Conservation (phyloP, 2,797 vertebrate genomes). For the Onychomys leucogaster region DNA sequence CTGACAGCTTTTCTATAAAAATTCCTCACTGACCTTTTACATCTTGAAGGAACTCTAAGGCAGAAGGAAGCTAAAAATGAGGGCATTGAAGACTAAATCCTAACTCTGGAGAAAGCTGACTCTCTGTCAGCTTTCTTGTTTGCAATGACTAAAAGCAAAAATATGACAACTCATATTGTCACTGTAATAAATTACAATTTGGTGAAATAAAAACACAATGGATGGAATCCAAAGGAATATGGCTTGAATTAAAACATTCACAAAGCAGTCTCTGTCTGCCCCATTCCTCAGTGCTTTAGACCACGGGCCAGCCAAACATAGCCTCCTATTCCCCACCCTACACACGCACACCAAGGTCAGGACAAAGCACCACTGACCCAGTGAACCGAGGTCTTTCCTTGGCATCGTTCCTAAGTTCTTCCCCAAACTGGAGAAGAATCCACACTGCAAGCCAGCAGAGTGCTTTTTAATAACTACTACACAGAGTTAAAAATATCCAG, state of each 20-base stretch:
- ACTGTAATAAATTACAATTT: constrained; percentile 53
- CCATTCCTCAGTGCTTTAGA: neutral
- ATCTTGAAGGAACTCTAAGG: neutral
- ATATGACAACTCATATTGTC: constrained; percentile 43
- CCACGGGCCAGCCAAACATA: accelerated
- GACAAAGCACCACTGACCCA: neutral
- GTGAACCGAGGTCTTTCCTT: neutral
- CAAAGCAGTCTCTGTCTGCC: neutral
- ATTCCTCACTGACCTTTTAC: neutral
- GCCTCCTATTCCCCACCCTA: no score
- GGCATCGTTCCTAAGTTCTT: neutral
- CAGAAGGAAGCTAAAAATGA: constrained; percentile 7
- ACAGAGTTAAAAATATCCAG: constrained; percentile 34
- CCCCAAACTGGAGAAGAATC: neutral
- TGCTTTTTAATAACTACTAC: constrained; percentile 59
- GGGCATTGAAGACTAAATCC: neutral
- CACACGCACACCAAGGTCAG: neutral
- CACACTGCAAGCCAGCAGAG: neutral
- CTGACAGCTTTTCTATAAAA: neutral
- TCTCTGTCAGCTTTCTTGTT: constrained; percentile 2
- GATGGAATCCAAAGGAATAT: constrained; percentile 22
- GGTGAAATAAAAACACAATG: constrained; percentile 39
- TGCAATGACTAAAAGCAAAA: constrained; percentile 57
- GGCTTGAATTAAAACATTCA: neutral
- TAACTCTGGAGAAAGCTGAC: constrained; percentile 9